Conservation (phyloP, 2,797 vertebrate genomes). For the Halcyon smyrnensis region DNA sequence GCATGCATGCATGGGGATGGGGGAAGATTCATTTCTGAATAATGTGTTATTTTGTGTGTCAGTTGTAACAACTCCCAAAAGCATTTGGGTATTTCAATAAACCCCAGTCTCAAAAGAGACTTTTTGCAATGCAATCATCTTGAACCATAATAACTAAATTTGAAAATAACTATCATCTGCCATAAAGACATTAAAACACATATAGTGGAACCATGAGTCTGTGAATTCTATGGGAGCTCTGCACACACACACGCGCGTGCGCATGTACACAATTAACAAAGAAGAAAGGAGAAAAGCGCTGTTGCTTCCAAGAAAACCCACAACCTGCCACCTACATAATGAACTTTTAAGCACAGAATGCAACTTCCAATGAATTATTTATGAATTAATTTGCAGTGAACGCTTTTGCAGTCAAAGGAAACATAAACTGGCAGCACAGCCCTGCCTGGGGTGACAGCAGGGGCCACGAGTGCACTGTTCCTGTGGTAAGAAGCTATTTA, state of each 20-base stretch:
- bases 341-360: conserved; percentile 56
- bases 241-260: neutral
- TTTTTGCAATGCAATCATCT: neutral
- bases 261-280: neutral
- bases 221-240: neutral
- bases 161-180: conserved; percentile 1
- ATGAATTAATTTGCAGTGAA: conserved; percentile 60
- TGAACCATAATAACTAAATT: neutral
- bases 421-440: neutral
- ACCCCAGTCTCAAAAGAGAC: neutral
- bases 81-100: neutral
- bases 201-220: neutral
- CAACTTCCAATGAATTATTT: conserved; percentile 56
- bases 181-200: neutral
- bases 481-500: neutral
- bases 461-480: neutral
- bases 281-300: neutral
- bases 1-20: neutral
- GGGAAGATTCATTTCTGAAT: neutral
- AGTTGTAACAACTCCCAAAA: neutral
- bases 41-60: neutral
- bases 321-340: conserved; percentile 20
- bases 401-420: conserved; percentile 52
- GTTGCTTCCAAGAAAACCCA: conserved; percentile 43
- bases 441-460: neutral